Conservation (phyloP, 2,113 vertebrate species). For the Podarcis cretensis region DNA sequence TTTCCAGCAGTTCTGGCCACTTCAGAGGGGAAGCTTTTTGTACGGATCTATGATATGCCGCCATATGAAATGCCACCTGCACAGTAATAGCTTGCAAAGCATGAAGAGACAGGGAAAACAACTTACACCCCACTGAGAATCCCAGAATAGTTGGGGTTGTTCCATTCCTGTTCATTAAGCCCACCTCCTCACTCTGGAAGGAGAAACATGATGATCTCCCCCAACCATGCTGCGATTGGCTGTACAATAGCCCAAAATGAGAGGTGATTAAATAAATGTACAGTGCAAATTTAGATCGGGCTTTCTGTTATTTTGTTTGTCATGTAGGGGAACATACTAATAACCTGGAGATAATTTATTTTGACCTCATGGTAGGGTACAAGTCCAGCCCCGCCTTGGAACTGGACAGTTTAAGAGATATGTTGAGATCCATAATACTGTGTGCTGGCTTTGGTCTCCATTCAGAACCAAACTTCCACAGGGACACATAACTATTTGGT, state of each 20-base stretch:
- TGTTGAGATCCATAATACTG: neutral
- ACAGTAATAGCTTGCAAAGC: neutral
- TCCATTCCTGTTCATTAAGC: neutral
- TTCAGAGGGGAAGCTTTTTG: neutral
- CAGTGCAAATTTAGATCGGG: neutral
- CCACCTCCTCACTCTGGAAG: neutral
- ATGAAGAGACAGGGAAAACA: neutral
- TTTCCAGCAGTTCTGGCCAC: neutral
- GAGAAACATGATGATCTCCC: neutral
- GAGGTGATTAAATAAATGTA: too few species aligned
- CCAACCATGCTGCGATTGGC: too few species aligned
- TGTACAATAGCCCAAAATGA: neutral
- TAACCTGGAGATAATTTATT: neutral
- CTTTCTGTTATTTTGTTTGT: neutral
- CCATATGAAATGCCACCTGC: neutral
- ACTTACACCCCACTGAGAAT: neutral
- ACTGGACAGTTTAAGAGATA: neutral
- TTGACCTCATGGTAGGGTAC: neutral
- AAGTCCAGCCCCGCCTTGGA: neutral
- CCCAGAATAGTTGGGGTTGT: neutral
- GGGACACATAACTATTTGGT: neutral
- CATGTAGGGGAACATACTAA: neutral
- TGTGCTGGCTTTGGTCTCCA: neutral
- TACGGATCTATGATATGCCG: neutral
- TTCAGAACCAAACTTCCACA: neutral